Evolutionary conservation across 2,113 vertebrate genomes (phyloP).

Genomic region (Leiothrix lutea): DNA sequence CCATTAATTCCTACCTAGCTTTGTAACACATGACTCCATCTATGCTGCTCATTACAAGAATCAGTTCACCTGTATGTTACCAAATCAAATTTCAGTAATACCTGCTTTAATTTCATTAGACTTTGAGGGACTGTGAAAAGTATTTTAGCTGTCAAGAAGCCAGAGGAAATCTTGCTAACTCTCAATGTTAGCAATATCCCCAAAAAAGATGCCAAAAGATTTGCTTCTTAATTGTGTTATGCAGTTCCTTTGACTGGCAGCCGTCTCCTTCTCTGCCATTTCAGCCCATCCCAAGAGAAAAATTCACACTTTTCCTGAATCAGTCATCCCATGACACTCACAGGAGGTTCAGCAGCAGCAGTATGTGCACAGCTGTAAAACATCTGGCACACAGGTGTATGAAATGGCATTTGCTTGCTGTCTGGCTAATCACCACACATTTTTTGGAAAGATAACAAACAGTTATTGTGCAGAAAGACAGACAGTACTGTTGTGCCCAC

Average conservation of each 20-base stretch:
- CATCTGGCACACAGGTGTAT: slow-evolving; percentile 46
- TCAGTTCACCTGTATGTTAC: not conserved
- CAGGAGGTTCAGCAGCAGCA: not conserved
- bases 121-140: not conserved
- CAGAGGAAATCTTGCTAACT: not conserved
- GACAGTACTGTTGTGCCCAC: not conserved
- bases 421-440: slow-evolving; percentile 4
- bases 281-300: not conserved
- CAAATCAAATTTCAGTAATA: not conserved
- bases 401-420: slow-evolving; percentile 20
- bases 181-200: not conserved
- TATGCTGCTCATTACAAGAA: not conserved
- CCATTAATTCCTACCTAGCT: not conserved
- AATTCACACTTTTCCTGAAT: not conserved
- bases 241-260: not conserved
- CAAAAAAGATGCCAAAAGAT: not conserved
- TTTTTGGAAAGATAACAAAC: slow-evolving; percentile 27
- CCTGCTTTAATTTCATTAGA: not conserved
- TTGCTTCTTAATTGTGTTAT: not conserved
- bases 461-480: not conserved
- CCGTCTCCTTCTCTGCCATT: not conserved
- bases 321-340: not conserved
- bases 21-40: not conserved
- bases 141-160: not conserved
- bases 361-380: not conserved